Evolutionary conservation across 2,113 vertebrate species (phyloP), one percentile per base, ranked within the genome.

Genomic region (Seriola aureovittata): DNA sequence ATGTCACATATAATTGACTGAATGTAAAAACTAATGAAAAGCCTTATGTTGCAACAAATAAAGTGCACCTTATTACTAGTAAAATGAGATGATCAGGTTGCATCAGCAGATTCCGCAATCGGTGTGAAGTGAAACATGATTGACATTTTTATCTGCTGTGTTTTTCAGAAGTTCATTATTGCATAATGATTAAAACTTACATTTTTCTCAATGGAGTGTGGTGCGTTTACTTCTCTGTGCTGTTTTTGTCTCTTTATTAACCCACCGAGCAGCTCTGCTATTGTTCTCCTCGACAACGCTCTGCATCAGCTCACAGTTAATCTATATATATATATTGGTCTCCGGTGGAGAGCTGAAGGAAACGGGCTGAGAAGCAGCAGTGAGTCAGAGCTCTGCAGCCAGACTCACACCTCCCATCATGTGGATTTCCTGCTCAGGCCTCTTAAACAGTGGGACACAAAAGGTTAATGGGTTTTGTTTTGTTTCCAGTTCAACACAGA

Each of bases 51-150:
- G 54, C 29, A 63, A 57, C 32, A 40, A 62, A 69, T 69, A 65
- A 89, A 86, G 65, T 75, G 78, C 84, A 88, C 84, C 90, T 91
- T 80, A 81, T 75, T 65, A 52, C 17, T 0, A 29, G 16, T 38
- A 11, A 69, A 34, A 62, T 2, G n/a, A 59, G 25, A 19, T 23
- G 48, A 29, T 75, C 59, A n/a, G 11, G 63, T 74, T 76, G 52
- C 50, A 46, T 71, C 57, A 66, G 55, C 29, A 16, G 34, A 58
- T 82, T 66, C 13, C 8, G 36, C 21, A 16, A 16, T 68, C 4
- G n/a, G 2, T 29, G 55, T 70, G 58, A 73, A n/a, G 3, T 19
- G 16, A 52, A 36, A 64, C 69, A 17, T 58, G 66, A 59, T 42
- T 14, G 46, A 50, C 11, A 5, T 55, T 65, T 5, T 44, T 25